Base-by-base conservation (phyloP, 2,797 vertebrate species). In the Bothrops alternatus region DNA sequence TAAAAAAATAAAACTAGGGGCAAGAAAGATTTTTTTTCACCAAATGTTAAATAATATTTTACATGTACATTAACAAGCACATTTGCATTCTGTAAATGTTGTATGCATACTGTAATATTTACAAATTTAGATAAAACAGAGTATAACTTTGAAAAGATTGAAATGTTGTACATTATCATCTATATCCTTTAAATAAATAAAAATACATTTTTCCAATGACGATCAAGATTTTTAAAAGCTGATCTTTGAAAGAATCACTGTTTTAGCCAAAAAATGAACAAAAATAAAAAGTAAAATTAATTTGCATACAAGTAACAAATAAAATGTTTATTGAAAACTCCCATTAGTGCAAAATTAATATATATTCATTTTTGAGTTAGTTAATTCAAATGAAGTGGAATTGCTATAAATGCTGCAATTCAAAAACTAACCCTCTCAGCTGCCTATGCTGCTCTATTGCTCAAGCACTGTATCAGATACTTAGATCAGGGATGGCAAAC, bases 281-380 rank as follows among this genome's bases (percentile, higher is more conserved):
- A 89, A 91, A 58, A 42, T 18, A 50, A 65, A n/a, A 28, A 86
- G 13, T 26, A n/a, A 53, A 18, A 20, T 78, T 12, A 89, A 73
- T 94, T 82, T 90, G 13, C 69, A 94, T 86, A 88, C 14, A 11
- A 55, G 20, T 63, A 92, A 73, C 32, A 37, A 32, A 73, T 73
- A 37, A 94, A 92, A 0, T 0, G 1, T 88, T 10, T 56, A 94
- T 91, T 85, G 89, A 56, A 55, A 92, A 42, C 13, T 85, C 18
- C 23, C 56, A 32, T 60, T 58, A 91, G n/a, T 82, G 23, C 18
- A 94, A 58, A 0, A 5, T 6, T 20, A 73, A 37, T 28, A 53
- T 57, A 56, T 25, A 3, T 28, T 57, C 23, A n/a, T 1, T 63
- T 95, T 37, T 57, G 12, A 53, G 89, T 92, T 53, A 8, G 55